Conservation (phyloP, 2,113 vertebrate species). For the Ciconia maguari region DNA sequence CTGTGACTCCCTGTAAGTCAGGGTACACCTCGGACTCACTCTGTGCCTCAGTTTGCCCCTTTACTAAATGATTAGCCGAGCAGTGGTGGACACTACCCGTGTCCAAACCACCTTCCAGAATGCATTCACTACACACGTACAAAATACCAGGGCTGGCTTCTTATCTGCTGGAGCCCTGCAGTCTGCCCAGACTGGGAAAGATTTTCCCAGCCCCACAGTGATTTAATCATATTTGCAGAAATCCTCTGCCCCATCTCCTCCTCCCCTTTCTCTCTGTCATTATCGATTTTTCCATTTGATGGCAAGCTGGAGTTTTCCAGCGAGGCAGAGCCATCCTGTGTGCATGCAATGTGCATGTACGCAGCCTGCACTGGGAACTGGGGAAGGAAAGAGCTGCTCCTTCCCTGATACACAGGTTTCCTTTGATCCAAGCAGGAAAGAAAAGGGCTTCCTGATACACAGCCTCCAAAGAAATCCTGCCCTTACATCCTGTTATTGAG, state of each 20-base stretch:
- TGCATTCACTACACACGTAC: background rate
- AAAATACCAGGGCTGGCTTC: background rate
- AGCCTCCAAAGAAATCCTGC: background rate
- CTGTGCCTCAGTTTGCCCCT: background rate
- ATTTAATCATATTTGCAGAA: background rate
- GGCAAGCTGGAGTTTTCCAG: background rate
- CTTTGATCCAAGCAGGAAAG: background rate
- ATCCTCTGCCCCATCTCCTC: background rate
- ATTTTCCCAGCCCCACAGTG: background rate
- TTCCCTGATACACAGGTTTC: background rate
- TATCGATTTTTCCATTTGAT: background rate
- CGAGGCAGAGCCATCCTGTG: background rate
- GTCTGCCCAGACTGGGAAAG: background rate
- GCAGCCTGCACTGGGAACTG: background rate
- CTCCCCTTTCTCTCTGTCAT: background rate
- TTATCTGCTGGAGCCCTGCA: background rate
- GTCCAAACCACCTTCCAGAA: background rate
- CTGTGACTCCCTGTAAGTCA: background rate
- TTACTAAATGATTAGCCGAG: background rate
- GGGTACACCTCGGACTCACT: rapidly evolving
- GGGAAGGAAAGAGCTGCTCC: background rate
- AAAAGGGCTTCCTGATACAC: background rate
- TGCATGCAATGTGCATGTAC: rapidly evolving
- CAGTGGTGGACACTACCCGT: too few relatives aligned
- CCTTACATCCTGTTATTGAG: background rate